Evolutionary conservation across 2,113 vertebrate genomes (phyloP).

Genomic region (Istiophorus platypterus): DNA sequence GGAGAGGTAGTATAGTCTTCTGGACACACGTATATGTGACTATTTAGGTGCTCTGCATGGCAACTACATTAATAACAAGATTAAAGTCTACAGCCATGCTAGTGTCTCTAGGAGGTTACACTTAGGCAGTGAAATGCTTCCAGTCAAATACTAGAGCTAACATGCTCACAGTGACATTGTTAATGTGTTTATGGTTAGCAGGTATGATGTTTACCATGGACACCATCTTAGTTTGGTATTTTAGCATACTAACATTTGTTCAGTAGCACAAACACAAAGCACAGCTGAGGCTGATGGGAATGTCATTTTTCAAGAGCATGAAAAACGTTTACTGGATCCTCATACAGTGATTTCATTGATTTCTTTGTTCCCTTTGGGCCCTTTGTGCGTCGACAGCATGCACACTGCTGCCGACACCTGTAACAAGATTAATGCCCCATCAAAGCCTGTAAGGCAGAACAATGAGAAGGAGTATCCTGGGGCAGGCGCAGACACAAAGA

Average conservation of each 20-base stretch:
- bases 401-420: constrained; percentile 43
- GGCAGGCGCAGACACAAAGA: constrained; percentile 43
- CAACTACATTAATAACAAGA: background rate
- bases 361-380: background rate
- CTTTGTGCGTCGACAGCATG: background rate
- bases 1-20: background rate
- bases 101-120: background rate
- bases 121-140: background rate
- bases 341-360: background rate
- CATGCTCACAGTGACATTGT: background rate
- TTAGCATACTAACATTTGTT: background rate
- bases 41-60: background rate
- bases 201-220: background rate
- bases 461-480: constrained; percentile 48
- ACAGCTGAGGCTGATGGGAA: background rate
- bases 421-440: constrained; percentile 54
- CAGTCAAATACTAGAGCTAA: background rate
- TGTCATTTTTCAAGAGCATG: background rate
- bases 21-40: background rate
- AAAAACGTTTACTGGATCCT: background rate
- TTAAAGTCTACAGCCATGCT: background rate
- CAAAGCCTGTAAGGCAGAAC: constrained; percentile 52
- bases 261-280: background rate
- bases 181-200: background rate
- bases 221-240: background rate